Percentiles rank a stretch among this genome's conserved stretches.
phyloP scores from a whole-genome alignment of 1,140 invertebrate genomes.

The Galleria mellonella region DNA sequence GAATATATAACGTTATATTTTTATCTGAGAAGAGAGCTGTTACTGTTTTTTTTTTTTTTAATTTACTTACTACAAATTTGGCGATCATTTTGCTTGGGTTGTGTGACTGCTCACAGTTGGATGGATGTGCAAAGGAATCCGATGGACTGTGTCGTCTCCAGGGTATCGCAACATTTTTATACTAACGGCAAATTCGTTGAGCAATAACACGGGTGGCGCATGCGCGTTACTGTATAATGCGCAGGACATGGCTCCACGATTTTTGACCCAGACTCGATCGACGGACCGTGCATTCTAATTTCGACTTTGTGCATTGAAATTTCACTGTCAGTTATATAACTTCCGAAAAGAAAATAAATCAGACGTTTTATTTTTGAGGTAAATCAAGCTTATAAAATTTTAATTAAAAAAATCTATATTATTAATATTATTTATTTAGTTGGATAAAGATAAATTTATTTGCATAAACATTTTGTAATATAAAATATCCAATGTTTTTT shows the following conservation, averaged over 20 bases:
- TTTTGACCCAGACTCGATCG: conserved; percentile 51
- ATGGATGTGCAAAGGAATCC: conserved; percentile 28
- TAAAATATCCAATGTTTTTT: too few species aligned
- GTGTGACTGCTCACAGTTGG: conserved; percentile 59
- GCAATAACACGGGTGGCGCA: conserved; percentile 34
- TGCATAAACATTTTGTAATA: too few species aligned
- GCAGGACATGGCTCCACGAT: conserved; percentile 46
- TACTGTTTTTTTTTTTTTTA: conserved; percentile 2
- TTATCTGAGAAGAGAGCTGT: too few species aligned
- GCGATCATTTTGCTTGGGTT: conserved; percentile 74
- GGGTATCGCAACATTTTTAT: conserved; percentile 51
- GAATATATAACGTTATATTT: neutral
- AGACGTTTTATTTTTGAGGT: too few species aligned
- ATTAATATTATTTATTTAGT: too few species aligned
- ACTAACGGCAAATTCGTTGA: conserved; percentile 42
- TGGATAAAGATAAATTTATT: too few species aligned
- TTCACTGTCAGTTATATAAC: conserved; percentile 63
- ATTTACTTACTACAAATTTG: conserved; percentile 74
- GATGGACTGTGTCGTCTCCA: conserved; percentile 52
- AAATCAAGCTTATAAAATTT: too few species aligned
- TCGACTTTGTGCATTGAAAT: conserved; percentile 46
- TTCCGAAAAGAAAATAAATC: conserved; percentile 28
- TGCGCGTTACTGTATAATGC: conserved; percentile 34
- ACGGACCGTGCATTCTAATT: conserved; percentile 61
- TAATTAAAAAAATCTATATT: too few species aligned